Evolutionary conservation across 2,888 invertebrate genomes (phyloP), one percentile per base, ranked within the genome.

Genomic region (Philereme vetulata): DNA sequence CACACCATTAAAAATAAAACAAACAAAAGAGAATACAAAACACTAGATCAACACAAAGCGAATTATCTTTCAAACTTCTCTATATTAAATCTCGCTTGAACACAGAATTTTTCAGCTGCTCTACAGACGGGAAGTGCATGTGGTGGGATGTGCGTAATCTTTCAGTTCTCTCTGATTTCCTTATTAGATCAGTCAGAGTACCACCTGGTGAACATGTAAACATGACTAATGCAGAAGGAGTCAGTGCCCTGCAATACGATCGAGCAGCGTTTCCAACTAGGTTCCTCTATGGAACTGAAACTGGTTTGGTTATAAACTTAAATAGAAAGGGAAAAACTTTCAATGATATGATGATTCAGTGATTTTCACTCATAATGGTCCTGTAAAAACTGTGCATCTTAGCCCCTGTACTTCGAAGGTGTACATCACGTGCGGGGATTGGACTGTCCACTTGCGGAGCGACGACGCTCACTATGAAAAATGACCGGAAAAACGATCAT

Each of bases 91-190:
- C 94, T 35, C 94, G 94, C 70, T 84, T 88, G 0, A 93, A 93
- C 42, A 89, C 87, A 4, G 94, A 94, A 70, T 94, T 94, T 72
- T 94, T 94, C 75, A 93, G 93, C 34, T 89, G 93, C 4, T 93
- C 94, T 5, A 86, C 93, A n/a, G 95, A 95, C 77, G 94, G 94
- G 3, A 85, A 85, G 75, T 93, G 94, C 52, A 84, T 93, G 72
- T 94, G 94, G 93, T 95, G 95, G 95, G 95, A 96, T 81, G 86
- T 92, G 3, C 86, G 95, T 8, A 93, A 95, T 74, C 76, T 95
- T 51, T 85, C 88, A 6, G 82, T 88, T 68, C 94, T 94, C 5
- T 84, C 87, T 11, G 95, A 95, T 71, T 88, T 85, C 51, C 78
- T 96, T 10, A 78, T 94, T 11, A 86, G 96, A 56, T 94, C 95